Percentiles rank a stretch among this genome's conserved stretches.
Conservation (phyloP, 2,113 vertebrate species). For the Clarias macrocephalus region DNA sequence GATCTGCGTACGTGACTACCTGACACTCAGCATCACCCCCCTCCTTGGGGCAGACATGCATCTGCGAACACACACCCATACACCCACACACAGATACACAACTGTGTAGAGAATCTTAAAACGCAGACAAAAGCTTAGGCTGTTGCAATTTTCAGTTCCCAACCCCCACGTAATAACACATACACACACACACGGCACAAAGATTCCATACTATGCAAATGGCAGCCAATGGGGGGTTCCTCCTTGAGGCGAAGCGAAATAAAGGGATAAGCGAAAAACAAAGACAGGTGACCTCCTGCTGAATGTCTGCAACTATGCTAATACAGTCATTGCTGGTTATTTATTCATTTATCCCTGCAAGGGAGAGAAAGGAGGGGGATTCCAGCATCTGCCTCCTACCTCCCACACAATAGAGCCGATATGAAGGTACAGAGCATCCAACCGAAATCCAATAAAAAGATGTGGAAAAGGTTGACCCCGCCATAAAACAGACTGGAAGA, state of each 20-base stretch:
- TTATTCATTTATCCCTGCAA: slow-evolving; percentile 46
- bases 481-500: background rate
- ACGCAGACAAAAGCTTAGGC: background rate
- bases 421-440: background rate
- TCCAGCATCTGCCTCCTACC: slow-evolving; percentile 22
- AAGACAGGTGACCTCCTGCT: slow-evolving; percentile 49
- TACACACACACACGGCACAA: slow-evolving; percentile 15
- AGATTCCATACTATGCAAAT: slow-evolving; percentile 44
- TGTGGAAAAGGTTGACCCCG: background rate
- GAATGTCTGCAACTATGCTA: slow-evolving; percentile 51
- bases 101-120: background rate
- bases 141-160: background rate
- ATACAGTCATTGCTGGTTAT: slow-evolving; percentile 46
- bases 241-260: slow-evolving; percentile 24
- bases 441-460: background rate
- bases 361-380: background rate
- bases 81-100: slow-evolving; percentile 7
- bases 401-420: slow-evolving; percentile 24
- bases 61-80: slow-evolving; percentile 3
- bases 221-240: slow-evolving; percentile 22
- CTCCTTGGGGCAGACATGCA: slow-evolving; percentile 10
- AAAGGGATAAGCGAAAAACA: slow-evolving; percentile 40
- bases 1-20: slow-evolving; percentile 38
- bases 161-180: slow-evolving; percentile 13
- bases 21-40: slow-evolving; percentile 33